A percentile compares a stretch with the other conserved stretches of the same genome.
phyloP scores from a whole-genome alignment of 2,797 vertebrate genomes.

The Hybognathus amarus region DNA sequence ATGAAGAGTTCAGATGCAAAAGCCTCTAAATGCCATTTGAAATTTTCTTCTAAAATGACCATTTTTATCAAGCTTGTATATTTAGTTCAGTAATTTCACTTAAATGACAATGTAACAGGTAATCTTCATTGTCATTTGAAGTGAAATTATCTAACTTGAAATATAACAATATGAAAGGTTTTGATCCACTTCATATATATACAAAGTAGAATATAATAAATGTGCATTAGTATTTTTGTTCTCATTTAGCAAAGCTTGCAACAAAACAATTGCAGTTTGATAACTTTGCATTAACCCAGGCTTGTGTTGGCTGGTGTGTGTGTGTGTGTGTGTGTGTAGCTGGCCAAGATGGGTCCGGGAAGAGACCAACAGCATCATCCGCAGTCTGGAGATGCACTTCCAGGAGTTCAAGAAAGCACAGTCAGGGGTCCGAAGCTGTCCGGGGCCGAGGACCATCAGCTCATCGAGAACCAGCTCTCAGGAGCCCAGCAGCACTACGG shows the following conservation, averaged over 20 bases:
- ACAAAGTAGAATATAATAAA: too few species aligned
- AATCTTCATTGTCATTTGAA: too few species aligned
- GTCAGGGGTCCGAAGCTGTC: constrained; percentile 90
- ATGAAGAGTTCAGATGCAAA: too few species aligned
- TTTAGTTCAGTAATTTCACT: too few species aligned
- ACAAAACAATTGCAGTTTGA: not conserved
- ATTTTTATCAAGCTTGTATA: too few species aligned
- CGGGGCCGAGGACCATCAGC: constrained; percentile 85
- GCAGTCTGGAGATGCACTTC: constrained; percentile 87
- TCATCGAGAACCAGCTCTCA: constrained; percentile 83
- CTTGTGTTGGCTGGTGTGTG: not conserved
- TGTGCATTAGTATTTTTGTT: too few species aligned
- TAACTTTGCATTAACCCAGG: not conserved
- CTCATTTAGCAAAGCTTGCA: not conserved
- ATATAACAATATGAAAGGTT: too few species aligned
- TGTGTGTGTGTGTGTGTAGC: constrained; percentile 69
- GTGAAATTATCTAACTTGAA: too few species aligned
- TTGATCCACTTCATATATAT: too few species aligned
- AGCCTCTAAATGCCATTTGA: too few species aligned
- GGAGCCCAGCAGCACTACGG: constrained; percentile 88
- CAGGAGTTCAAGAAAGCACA: constrained; percentile 87
- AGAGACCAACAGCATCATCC: constrained; percentile 87
- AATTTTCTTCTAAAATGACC: too few species aligned
- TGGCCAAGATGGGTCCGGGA: constrained; percentile 90
- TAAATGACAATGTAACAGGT: too few species aligned